Conservation (phyloP, 30 jellyfish, hydroid and myxozoan genomes). For the Aurelia coerulea region DNA sequence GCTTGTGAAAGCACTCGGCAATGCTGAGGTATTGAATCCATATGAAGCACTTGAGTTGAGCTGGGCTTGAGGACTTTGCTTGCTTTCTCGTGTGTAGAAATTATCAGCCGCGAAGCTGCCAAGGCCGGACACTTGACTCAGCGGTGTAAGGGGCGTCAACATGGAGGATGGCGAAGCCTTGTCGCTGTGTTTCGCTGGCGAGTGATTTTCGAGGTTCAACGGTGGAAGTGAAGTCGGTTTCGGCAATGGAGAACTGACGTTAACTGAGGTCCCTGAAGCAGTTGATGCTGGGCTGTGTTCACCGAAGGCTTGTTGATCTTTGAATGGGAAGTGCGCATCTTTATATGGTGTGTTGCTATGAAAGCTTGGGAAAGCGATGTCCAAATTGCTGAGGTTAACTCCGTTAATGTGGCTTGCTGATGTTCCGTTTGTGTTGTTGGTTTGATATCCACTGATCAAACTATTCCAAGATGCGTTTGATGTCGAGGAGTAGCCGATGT, state of each 20-base stretch:
- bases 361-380: slow-evolving; percentile 70
- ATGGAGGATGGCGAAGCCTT: slow-evolving; percentile 95
- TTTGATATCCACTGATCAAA: slow-evolving; percentile 31
- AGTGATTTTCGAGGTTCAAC: slow-evolving; percentile 67
- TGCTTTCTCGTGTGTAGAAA: slow-evolving; percentile 76
- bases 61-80: slow-evolving; percentile 90
- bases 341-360: slow-evolving; percentile 58
- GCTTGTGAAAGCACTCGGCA: slow-evolving; percentile 69
- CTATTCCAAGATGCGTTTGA: slow-evolving; percentile 56
- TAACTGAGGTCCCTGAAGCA: slow-evolving; percentile 40
- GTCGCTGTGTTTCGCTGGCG: slow-evolving; percentile 88
- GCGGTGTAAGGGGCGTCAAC: slow-evolving; percentile 97
- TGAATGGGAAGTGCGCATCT: slow-evolving; percentile 68
- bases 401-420: slow-evolving; percentile 50
- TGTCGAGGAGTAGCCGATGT: slow-evolving; percentile 50
- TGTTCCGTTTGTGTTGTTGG: slow-evolving; percentile 48
- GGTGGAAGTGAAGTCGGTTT: slow-evolving; percentile 90
- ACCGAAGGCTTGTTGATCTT: slow-evolving; percentile 68
- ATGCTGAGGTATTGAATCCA: slow-evolving; percentile 31
- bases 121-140: slow-evolving; percentile 87
- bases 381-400: slow-evolving; percentile 53
- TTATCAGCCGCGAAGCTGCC: slow-evolving; percentile 88
- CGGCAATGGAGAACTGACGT: slow-evolving; percentile 62
- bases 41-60: slow-evolving; percentile 48
- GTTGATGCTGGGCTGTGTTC: slow-evolving; percentile 73